These are phyloP conservation scores for Pogoniulus pusillus DNA, from an alignment of 2,797 vertebrate species.

Conservation along the genomic window DNA sequence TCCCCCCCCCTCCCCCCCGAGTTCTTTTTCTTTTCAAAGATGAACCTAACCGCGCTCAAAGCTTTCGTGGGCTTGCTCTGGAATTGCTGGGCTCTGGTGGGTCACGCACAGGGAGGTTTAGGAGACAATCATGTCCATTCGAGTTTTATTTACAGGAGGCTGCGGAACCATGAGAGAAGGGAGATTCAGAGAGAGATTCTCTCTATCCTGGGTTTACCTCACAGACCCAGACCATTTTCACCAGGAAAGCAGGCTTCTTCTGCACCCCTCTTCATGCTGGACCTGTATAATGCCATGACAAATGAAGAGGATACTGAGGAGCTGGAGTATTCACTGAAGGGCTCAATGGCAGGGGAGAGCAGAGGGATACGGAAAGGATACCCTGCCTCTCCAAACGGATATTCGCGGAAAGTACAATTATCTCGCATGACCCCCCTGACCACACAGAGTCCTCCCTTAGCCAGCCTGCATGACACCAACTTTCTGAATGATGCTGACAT, in stretches of 20 bases:
- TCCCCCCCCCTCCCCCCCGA: neutral
- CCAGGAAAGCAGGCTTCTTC: constrained; percentile 96
- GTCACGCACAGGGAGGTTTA: constrained; percentile 86
- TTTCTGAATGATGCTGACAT: constrained; percentile 99
- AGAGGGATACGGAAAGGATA: constrained; percentile 84
- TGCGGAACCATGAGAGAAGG: constrained; percentile 96
- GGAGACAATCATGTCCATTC: constrained; percentile 98
- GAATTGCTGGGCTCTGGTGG: constrained; percentile 88
- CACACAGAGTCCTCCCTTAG: constrained; percentile 90
- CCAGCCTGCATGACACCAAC: constrained; percentile 91
- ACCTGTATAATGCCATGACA: constrained; percentile 98
- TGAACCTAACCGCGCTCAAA: constrained; percentile 79
- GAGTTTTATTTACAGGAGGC: constrained; percentile 98
- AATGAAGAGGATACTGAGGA: constrained; percentile 88
- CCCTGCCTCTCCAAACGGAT: constrained; percentile 86
- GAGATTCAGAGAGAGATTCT: constrained; percentile 99
- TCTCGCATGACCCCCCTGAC: constrained; percentile 85
- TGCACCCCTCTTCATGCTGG: constrained; percentile 98
- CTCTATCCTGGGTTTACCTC: constrained; percentile 97
- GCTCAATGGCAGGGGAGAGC: constrained; percentile 79
- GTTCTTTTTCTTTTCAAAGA: constrained; percentile 74
- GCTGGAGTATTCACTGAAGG: constrained; percentile 80
- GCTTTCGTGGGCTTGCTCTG: constrained; percentile 88
- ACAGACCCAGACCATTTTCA: constrained; percentile 97
- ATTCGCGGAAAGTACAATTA: constrained; percentile 86